Evolutionary conservation across 2,797 vertebrate genomes (phyloP), one percentile per base, ranked within the genome.

Genomic region (Pempheris klunzingeri): DNA sequence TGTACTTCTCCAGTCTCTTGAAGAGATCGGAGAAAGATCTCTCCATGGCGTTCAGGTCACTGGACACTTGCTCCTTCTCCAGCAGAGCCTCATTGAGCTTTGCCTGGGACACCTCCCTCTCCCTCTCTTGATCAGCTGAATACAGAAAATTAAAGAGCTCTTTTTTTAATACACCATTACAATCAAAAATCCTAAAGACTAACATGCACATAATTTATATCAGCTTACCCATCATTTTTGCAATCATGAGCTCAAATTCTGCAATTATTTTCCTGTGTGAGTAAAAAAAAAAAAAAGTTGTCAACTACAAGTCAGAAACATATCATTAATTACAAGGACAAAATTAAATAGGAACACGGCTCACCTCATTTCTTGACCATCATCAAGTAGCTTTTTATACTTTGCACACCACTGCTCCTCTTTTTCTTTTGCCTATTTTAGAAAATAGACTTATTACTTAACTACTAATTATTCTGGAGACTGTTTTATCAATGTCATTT

Each of bases 1-100:
- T 99, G 89, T 97, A 97, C 57, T 98, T 97, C 82, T 98, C 97
- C 68, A 97, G 94, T 24, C 97, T 95, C 85, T 96, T 98, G 85
- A 99, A 96, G 59, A 99, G 92, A 0, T 98, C 96, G 0, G 96
- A 95, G 69, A 97, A 97, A 0, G 97, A 98, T 52, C 95, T 96
- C 38, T 99, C 97, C 94, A 95, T 90, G 14, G 95, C 87, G 28
- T 89, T 96, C 62, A 99, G 92, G 69, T 98, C 97, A 22, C 80
- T 82, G 28, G 93, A 75, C 20, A 94, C 82, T 78, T 98, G 98
- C 7, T 97, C 95, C 66, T 96, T 98, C 71, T 98, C 98, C 57
- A 92, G 88, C 46, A 92, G 55, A 9, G 93, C 89, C 58, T 86
- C 92, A 7, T 93, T 93, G 0, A 97, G 80, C 80, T 97, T 95